phyloP scores from a whole-genome alignment of 2,113 vertebrate species.

The Aptenodytes patagonicus region DNA sequence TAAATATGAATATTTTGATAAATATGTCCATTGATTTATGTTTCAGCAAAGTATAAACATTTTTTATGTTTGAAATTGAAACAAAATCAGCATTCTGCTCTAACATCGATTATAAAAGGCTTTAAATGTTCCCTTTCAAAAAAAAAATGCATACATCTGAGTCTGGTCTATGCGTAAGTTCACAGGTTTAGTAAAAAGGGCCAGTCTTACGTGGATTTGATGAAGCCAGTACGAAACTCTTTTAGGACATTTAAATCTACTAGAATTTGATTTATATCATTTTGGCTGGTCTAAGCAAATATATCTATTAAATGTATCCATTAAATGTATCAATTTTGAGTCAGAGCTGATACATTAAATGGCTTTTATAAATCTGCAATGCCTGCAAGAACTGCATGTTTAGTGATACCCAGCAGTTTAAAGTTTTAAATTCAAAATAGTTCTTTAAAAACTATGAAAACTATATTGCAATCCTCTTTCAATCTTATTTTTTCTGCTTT shows the following conservation, averaged over 20 bases:
- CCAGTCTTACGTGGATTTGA: not conserved
- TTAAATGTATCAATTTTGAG: not conserved
- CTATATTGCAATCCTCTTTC: not conserved
- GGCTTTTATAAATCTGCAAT: not conserved
- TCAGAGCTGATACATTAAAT: not conserved
- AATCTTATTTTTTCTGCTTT: not conserved
- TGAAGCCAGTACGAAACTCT: not conserved
- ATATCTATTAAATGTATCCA: not conserved
- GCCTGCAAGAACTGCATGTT: not conserved
- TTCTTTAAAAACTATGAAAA: not conserved
- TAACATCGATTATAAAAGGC: not conserved
- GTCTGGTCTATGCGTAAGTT: not conserved
- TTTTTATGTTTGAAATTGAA: not conserved
- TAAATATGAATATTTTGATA: not conserved
- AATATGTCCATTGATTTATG: not conserved
- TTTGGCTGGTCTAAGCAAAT: not conserved
- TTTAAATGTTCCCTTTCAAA: not conserved
- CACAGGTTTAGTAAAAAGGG: not conserved
- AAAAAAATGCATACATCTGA: not conserved
- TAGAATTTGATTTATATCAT: not conserved
- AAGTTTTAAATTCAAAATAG: not conserved
- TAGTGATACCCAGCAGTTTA: not conserved
- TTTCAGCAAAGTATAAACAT: not conserved
- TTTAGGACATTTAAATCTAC: not conserved
- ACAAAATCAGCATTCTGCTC: not conserved